Evolutionary conservation across 2,113 vertebrate genomes (phyloP).

Genomic region (Callipepla californica): DNA sequence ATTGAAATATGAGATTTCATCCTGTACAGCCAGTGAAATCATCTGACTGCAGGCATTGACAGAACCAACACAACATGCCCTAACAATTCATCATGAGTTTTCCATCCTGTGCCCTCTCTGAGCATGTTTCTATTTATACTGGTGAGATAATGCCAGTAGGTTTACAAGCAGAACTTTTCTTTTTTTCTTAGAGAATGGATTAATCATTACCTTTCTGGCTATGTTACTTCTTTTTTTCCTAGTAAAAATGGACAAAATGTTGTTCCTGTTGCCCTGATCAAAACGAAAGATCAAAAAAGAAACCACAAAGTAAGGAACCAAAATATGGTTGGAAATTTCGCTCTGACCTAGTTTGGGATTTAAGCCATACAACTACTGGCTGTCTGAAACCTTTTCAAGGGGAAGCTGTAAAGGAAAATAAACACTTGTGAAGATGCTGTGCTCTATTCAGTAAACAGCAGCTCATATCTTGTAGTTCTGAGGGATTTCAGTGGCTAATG

Average conservation of each 20-base stretch:
- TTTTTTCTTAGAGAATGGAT: conserved; percentile 35
- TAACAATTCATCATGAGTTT: conserved; percentile 64
- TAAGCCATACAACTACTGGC: conserved; percentile 35
- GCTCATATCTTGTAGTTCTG: not conserved
- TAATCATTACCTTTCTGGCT: conserved; percentile 75
- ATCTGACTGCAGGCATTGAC: conserved; percentile 60
- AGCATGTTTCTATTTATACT: conserved; percentile 59
- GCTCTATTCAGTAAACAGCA: not conserved
- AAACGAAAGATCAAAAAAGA: conserved; percentile 48
- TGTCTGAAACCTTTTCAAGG: not conserved
- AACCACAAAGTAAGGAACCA: conserved; percentile 40
- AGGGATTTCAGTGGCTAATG: not conserved
- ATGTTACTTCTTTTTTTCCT: not conserved
- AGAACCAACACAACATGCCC: conserved; percentile 60
- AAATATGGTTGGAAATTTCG: conserved; percentile 35
- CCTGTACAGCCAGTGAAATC: conserved; percentile 52
- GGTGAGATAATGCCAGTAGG: conserved; percentile 42
- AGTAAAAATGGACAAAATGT: not conserved
- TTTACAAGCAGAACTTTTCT: conserved; percentile 23
- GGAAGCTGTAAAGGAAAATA: not conserved
- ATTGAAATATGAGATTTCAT: conserved; percentile 64
- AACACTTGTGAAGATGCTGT: not conserved
- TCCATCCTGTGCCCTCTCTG: conserved; percentile 40
- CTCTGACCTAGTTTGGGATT: conserved; percentile 62
- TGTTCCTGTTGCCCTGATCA: not conserved